Evolutionary conservation across 2,888 invertebrate genomes (phyloP), one percentile per base, ranked within the genome.

Genomic region (Nasonovia ribisnigri): DNA sequence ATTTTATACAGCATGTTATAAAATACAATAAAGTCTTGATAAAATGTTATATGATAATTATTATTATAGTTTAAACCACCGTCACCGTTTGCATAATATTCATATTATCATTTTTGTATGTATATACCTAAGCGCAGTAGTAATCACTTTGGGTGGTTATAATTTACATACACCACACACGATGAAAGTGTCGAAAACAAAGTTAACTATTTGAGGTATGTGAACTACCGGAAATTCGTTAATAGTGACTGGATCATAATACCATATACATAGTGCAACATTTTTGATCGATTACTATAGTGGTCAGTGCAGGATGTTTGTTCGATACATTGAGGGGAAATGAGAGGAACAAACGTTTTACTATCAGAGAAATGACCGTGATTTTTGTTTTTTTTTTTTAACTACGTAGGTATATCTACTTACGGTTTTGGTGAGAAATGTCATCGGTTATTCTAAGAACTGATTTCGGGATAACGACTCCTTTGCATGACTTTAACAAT

Each of bases 101-200:
- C 20, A 77, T 77, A 77, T 77, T 77, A 77, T 77, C 36, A 77
- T 20, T 57, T 57, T 57, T 77, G 20, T 36, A 60, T 10, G 11
- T 29, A 11, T 20, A 36, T 67, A 67, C 4, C 13, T 77, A 77
- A 20, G 36, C 36, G 8, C 36, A 20, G 36, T 8, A 42, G 20
- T 77, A 36, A 77, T 77, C 77, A 36, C 77, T 77, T 77, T 77
- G 36, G 77, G 77, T 36, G 77, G 77, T 36, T 77, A 77, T 36
- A 77, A 77, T 77, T 77, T 36, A 77, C 20, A 77, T 77, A 42
- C 36, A 77, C 77, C 77, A 77, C 77, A 77, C 77, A 77, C 77
- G 77, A 77, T 36, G 77, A 77, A 8, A 36, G 77, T 36, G 20
- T 77, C 20, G 77, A 77, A 36, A 36, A 77, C 20, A 20, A 77